A percentile compares a stretch with the other conserved stretches of the same genome.
phyloP scores from a whole-genome alignment of 2,113 vertebrate species.

The Sitta europaea region DNA sequence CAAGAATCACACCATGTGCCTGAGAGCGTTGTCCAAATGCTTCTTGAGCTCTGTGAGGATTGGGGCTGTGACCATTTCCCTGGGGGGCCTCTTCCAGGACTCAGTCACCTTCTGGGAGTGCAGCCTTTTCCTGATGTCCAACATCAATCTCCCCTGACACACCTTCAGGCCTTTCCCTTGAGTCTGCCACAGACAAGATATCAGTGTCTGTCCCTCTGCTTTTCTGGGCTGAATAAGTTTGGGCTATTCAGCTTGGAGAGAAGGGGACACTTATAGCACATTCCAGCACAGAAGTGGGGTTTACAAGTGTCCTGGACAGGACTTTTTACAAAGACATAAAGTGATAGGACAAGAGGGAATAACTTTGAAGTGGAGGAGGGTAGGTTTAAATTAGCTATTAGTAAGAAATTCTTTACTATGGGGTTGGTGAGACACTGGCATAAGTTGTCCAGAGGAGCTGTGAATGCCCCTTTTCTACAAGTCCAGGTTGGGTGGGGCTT shows the following conservation, averaged over 20 bases:
- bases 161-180: neutral
- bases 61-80: neutral
- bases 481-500: neutral
- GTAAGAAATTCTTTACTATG: neutral
- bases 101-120: neutral
- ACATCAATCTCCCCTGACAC: neutral
- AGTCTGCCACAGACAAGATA: neutral
- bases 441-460: neutral
- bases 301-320: neutral
- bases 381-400: neutral
- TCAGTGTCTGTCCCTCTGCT: neutral
- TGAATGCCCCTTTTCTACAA: neutral
- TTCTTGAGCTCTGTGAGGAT: neutral
- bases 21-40: neutral
- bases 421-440: neutral
- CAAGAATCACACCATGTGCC: neutral
- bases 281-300: neutral
- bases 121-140: neutral
- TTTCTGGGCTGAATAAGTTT: neutral
- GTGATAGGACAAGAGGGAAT: neutral
- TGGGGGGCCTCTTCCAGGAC: neutral
- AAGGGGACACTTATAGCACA: neutral
- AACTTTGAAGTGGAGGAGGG: neutral
- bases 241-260: neutral
- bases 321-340: neutral